These are phyloP conservation scores for Tretioscincus oriximinensis DNA, from an alignment of 2,113 vertebrate genomes.

Conservation along the genomic window DNA sequence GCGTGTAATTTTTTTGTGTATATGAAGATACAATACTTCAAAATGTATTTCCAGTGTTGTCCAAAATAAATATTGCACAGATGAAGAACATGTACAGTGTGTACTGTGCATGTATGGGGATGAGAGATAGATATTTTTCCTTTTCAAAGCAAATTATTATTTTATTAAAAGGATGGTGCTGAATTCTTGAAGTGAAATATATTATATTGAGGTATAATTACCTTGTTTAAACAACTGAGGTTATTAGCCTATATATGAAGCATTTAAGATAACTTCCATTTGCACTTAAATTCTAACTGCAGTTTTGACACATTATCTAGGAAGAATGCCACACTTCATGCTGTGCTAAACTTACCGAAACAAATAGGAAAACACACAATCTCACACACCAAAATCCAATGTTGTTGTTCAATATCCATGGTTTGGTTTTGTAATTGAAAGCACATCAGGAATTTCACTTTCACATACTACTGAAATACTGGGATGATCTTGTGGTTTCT, in stretches of 20 bases:
- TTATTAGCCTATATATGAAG: constrained; percentile 69
- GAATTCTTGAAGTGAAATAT: constrained; percentile 61
- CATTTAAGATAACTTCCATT: constrained; percentile 67
- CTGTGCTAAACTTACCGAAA: constrained; percentile 83
- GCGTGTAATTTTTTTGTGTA: too few species aligned
- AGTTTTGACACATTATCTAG: constrained; percentile 68
- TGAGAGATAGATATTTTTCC: too few species aligned
- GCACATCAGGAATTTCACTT: constrained; percentile 67
- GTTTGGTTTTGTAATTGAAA: constrained; percentile 78
- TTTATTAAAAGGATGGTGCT: constrained; percentile 53
- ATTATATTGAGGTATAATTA: constrained; percentile 55
- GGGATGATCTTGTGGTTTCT: constrained; percentile 56
- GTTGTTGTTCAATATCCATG: constrained; percentile 69
- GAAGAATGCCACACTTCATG: constrained; percentile 65
- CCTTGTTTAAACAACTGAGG: constrained; percentile 53
- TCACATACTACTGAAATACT: constrained; percentile 61
- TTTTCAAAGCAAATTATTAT: constrained; percentile 34
- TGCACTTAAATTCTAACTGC: constrained; percentile 69
- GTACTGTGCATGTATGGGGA: background rate
- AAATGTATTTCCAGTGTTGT: background rate
- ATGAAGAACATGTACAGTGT: constrained; percentile 34
- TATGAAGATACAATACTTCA: background rate
- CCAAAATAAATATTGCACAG: background rate
- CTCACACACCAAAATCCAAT: constrained; percentile 53
- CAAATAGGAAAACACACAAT: constrained; percentile 68